phyloP scores from a whole-genome alignment of 2,888 invertebrate species.

The Calliscelio sp. region DNA sequence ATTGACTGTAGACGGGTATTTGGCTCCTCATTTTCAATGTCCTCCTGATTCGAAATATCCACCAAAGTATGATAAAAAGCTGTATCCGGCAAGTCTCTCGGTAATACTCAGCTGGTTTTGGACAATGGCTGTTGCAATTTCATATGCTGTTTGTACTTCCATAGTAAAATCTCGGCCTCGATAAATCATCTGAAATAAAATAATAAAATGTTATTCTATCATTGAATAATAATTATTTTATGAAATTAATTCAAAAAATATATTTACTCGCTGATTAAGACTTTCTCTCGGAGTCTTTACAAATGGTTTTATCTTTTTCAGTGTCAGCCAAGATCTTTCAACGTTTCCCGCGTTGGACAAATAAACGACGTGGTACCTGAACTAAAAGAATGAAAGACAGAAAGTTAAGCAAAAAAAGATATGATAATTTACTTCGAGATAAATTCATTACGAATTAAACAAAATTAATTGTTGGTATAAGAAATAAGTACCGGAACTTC shows the following conservation, averaged over 20 bases:
- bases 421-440: no score
- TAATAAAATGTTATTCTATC: no score
- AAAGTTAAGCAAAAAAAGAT: no score
- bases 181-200: conserved; percentile 61
- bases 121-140: conserved; percentile 46
- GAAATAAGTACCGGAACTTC: conserved; percentile 29
- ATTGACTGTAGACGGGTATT: no score
- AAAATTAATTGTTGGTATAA: not conserved
- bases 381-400: no score
- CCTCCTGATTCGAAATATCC: no score
- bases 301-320: conserved; percentile 47
- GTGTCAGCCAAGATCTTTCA: conserved; percentile 42
- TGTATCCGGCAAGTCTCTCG: conserved; percentile 55
- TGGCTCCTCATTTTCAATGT: no score
- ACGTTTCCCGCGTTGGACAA: conserved; percentile 24
- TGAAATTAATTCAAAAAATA: not conserved
- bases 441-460: not conserved
- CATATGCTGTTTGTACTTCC: conserved; percentile 48
- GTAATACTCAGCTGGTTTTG: conserved; percentile 46
- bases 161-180: conserved; percentile 23
- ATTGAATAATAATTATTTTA: not conserved
- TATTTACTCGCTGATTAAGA: conserved; percentile 39
- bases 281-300: conserved; percentile 34
- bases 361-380: conserved; percentile 49
- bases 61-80: conserved; percentile 49